These are phyloP conservation scores for Protobothrops flavoviridis DNA, from an alignment of 2,113 vertebrate genomes.

Conservation along the genomic window DNA sequence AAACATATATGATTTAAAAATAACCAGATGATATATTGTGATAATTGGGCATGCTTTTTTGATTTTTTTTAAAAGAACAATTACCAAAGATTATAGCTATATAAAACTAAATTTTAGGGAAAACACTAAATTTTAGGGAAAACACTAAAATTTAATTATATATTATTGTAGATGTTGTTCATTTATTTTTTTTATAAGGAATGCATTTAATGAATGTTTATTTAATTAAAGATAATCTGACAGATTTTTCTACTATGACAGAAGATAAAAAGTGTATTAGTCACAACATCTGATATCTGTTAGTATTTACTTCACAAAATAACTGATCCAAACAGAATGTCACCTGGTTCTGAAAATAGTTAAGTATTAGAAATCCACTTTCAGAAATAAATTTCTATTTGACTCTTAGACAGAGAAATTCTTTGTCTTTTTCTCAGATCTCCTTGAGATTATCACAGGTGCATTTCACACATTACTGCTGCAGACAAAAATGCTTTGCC, in stretches of 20 bases:
- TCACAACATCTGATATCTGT: background rate
- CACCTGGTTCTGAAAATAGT: background rate
- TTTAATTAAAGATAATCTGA: background rate
- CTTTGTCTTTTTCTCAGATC: background rate
- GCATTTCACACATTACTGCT: background rate
- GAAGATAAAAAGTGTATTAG: background rate
- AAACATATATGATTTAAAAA: constrained; percentile 43
- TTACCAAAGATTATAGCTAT: background rate
- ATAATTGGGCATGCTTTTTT: background rate
- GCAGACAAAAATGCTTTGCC: background rate
- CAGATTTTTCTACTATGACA: background rate
- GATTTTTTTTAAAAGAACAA: constrained; percentile 9
- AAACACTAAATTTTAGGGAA: background rate
- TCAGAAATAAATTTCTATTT: background rate
- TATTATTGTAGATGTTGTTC: too few species aligned
- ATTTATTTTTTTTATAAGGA: background rate
- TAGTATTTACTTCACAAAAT: background rate
- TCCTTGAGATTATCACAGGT: background rate
- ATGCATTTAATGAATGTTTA: background rate
- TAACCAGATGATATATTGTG: constrained; percentile 27
- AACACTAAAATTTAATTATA: background rate
- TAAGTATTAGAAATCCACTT: background rate
- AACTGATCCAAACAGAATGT: background rate
- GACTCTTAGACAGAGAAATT: background rate
- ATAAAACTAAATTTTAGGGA: constrained; percentile 5